These are phyloP conservation scores for Sebastes fasciatus DNA, from an alignment of 2,113 vertebrate genomes.

Conservation along the genomic window DNA sequence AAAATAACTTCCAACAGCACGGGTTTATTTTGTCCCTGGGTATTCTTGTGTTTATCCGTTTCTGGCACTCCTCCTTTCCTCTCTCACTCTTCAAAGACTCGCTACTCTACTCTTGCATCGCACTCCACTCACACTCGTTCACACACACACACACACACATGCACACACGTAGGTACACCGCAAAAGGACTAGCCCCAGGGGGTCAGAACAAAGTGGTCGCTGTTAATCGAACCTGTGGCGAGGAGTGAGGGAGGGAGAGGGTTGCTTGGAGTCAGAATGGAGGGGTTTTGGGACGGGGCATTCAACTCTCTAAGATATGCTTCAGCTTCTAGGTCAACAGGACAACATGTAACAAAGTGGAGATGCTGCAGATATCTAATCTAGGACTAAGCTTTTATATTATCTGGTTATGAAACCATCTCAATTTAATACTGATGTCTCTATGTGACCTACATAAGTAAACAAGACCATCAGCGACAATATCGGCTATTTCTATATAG, in stretches of 20 bases:
- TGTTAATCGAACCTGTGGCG: constrained; percentile 66
- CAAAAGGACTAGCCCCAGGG: constrained; percentile 56
- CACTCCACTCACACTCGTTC: constrained; percentile 9
- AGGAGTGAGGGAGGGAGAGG: constrained; percentile 28
- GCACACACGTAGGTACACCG: constrained; percentile 28
- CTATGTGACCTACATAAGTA: too few species aligned
- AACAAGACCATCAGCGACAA: too few species aligned
- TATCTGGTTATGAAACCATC: too few species aligned
- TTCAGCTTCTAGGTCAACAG: constrained; percentile 48
- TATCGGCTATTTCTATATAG: too few species aligned
- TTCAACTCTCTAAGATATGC: background rate
- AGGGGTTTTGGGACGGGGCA: background rate
- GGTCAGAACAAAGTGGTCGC: constrained; percentile 64
- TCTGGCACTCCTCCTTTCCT: constrained; percentile 38
- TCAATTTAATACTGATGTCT: too few species aligned
- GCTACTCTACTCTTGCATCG: constrained; percentile 14
- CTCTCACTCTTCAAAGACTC: constrained; percentile 62
- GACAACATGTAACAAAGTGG: background rate
- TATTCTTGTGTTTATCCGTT: constrained; percentile 56
- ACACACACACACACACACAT: constrained; percentile 31
- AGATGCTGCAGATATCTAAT: constrained; percentile 15
- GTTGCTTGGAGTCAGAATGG: constrained; percentile 14
- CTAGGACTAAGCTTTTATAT: background rate
- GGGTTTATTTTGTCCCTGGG: constrained; percentile 61
- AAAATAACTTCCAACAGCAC: constrained; percentile 40